Evolutionary conservation across 2,797 vertebrate species (phyloP), one percentile per base, ranked within the genome.

Genomic region (Tapera naevia): DNA sequence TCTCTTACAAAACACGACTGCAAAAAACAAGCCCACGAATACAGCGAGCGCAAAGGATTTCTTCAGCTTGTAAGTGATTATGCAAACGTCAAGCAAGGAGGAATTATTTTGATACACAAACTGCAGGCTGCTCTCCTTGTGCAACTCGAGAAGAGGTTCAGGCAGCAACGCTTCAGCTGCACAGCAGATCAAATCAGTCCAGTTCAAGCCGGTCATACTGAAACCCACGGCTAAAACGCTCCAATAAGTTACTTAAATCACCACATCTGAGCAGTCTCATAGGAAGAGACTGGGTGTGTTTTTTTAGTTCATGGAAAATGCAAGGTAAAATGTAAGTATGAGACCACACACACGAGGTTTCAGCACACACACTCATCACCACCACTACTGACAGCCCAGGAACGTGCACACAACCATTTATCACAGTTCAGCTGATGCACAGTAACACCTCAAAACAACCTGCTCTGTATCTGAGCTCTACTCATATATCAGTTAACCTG

Each of bases 181-280:
- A n/a, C 39, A 53, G 61, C 2, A 4, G 65, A 78, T 83, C 62
- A 79, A 84, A 92, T 62, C 21, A 69, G 70, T n/a, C 93, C 58
- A 33, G 70, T 94, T 86, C 62, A 73, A 94, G 81, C 80, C 88
- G 65, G 86, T 84, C 94, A 89, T 2, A 19, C 86, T 86, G 75
- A 91, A 83, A 94, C 50, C n/a, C 69, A 67, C 58, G 66, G 80
- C 82, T 94, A 69, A 88, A 94, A 58, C 75, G 91, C 93, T 86
- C 46, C 89, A 88, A 83, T 58, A 91, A 92, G 88, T 61, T 35
- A 69, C 85, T 75, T 54, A 12, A 94, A 75, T 86, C 61, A 86
- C 73, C 94, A 75, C 82, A 86, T 46, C 85, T 80, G 72, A 92
- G 88, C 85, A 83, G 82, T 53, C 75, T 67, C 28, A 13, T 12